These are phyloP conservation scores for Buteo buteo DNA, from an alignment of 2,113 vertebrate genomes.

Conservation along the genomic window DNA sequence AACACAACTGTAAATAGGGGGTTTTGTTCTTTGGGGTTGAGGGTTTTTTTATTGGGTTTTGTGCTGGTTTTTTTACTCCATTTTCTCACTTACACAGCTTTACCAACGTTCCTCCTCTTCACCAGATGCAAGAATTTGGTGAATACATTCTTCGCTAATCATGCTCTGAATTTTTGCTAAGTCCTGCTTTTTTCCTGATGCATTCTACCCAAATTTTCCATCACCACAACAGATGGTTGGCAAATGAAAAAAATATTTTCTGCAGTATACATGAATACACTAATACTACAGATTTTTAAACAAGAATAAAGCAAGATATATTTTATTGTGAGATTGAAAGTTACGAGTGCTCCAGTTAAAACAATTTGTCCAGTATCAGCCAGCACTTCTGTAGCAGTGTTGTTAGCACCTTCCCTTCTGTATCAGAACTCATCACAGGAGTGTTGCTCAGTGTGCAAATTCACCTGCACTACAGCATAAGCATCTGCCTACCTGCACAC, in stretches of 20 bases:
- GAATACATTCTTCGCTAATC: neutral
- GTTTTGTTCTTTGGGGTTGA: neutral
- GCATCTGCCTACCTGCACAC: neutral
- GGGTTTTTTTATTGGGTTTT: neutral
- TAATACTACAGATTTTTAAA: neutral
- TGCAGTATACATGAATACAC: neutral
- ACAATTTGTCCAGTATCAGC: neutral
- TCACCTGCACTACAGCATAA: neutral
- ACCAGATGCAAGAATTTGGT: neutral
- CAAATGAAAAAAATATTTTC: neutral
- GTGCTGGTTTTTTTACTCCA: neutral
- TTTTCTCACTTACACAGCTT: neutral
- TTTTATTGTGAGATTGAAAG: neutral
- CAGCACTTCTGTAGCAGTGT: neutral
- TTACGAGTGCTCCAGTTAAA: neutral
- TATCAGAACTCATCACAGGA: neutral
- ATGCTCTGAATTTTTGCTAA: neutral
- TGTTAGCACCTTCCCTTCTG: neutral
- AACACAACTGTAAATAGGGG: neutral
- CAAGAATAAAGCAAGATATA: neutral
- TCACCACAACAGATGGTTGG: neutral
- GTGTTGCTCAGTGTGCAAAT: neutral
- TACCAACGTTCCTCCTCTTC: neutral
- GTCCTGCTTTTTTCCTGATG: neutral
- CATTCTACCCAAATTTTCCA: neutral